Evolutionary conservation across 2,113 vertebrate genomes (phyloP), one percentile per base, ranked within the genome.

Genomic region (Chaenocephalus aceratus): DNA sequence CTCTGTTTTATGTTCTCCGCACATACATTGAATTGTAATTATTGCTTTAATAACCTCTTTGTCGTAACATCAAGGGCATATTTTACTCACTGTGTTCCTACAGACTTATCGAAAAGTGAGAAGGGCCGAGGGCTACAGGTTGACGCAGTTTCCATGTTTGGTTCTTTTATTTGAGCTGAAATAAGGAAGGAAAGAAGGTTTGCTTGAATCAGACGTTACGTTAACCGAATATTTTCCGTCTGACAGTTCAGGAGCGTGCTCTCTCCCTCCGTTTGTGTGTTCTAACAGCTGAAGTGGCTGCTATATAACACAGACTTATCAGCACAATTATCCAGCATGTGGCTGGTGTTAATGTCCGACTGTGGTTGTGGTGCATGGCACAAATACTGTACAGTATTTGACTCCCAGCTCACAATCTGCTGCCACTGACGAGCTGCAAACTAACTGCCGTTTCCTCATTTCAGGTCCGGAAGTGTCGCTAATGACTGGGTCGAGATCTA

Each of bases 391-490:
- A 75, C 83, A 80, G 76, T 71, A 52, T 88, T 82, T 77, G 62
- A 77, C 79, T 70, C 72, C 74, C 75, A 48, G 76, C 76, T 58
- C 81, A 26, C 82, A 86, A 69, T 72, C 83, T 84, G 86, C 80
- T 73, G 63, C 65, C 26, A 5, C 57, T 15, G 78, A 68, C 59
- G 57, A 72, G 80, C 80, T 56, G 61, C 44, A 13, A 51, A 44
- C 70, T 75, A 56, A 79, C 75, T 75, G 56, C 63, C 51, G 6
- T 75, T 72, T 51, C 79, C 66, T 91, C 51, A 30, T 90, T 91
- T 34, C 93, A 99, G 97, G 85, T 99, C 97, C 3, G 97, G 97
- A 73, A 99, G 98, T 0, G 96, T 99, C 1, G 75, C 94, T 0
- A 56, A 73, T 13, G 93, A 99, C 90, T 99, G 97, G 97, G 14